phyloP scores from a whole-genome alignment of 2,888 invertebrate genomes.

The Tetrapedia diversipes region DNA sequence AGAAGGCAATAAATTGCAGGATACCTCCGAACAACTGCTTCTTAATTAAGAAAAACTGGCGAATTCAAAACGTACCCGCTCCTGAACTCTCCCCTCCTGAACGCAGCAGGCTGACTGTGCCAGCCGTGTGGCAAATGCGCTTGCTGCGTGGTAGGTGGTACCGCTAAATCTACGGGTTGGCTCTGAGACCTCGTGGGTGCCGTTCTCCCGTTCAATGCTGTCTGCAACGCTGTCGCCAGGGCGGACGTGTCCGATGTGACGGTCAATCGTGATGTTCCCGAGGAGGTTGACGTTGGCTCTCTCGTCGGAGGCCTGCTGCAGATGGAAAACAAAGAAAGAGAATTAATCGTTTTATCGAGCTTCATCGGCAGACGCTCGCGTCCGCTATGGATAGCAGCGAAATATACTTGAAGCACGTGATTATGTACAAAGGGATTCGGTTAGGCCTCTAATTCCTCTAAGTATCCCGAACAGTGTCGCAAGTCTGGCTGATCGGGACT shows the following conservation, averaged over 20 bases:
- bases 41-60: too few relatives aligned
- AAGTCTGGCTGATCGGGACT: slow-evolving; percentile 40
- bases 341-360: slow-evolving; percentile 16
- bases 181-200: slow-evolving; percentile 83
- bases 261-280: slow-evolving; percentile 78
- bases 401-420: slow-evolving; percentile 74
- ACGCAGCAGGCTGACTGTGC: slow-evolving; percentile 81
- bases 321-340: slow-evolving; percentile 34
- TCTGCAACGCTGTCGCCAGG: slow-evolving; percentile 77
- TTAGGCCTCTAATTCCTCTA: slow-evolving; percentile 75
- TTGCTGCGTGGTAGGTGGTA: slow-evolving; percentile 72
- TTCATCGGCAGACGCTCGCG: slow-evolving; percentile 12
- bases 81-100: slow-evolving; percentile 79
- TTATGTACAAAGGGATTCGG: slow-evolving; percentile 74
- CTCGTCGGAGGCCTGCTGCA: slow-evolving; percentile 76
- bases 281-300: slow-evolving; percentile 78
- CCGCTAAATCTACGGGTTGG: slow-evolving; percentile 82
- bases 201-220: slow-evolving; percentile 76
- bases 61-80: slow-evolving; percentile 79
- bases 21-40: too few relatives aligned
- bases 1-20: too few relatives aligned
- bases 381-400: slow-evolving; percentile 67
- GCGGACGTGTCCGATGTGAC: slow-evolving; percentile 80
- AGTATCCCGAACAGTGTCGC: slow-evolving; percentile 75
- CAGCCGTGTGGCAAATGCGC: slow-evolving; percentile 74